Evolutionary conservation across 30 jellyfish, hydroid and myxozoan genomes (phyloP), one percentile per base, ranked within the genome.

Genomic region (Mastigias papua): DNA sequence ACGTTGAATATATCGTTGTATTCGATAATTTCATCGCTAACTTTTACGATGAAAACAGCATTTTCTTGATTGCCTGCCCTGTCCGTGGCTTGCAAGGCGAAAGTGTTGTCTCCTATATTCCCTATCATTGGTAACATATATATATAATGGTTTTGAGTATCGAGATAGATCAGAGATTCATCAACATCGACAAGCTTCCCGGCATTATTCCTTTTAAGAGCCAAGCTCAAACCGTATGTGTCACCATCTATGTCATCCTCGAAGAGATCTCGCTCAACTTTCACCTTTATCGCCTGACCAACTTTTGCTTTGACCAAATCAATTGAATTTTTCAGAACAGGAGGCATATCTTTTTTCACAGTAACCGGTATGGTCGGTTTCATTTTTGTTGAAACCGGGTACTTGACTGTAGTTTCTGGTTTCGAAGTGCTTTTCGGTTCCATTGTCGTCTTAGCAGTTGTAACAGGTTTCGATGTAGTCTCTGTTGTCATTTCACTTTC

Each of bases 81-180:
- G 78, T 94, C 98, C 0, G 96, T 94, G 2, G 98, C 98, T 50
- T 76, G 90, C 58, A 94, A 33, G 7, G 89, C 93, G 57, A 73
- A 89, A 46, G 82, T 48, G 62, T 94, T 84, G 23, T 51, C 84
- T 19, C 97, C 97, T 26, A 66, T 79, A 23, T 69, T 46, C 9
- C 51, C 72, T 2, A 69, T 21, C 54, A 31, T 82, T 34, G 97
- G 97, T 34, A 94, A 37, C 29, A 81, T 76, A 78, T 82, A 94
- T 77, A 94, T 27, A 26, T 33, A 51, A 62, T 37, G 54, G 46
- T 81, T 82, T 17, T 67, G 66, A 13, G 83, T 89, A 54, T 94
- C 97, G 16, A 80, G 79, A 31, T 22, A 78, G 31, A 94, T 79
- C 97, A 94, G 76, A 22, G 93, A 62, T 20, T 67, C 84, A 19